Conservation (phyloP, 1,140 invertebrate genomes). For the Tetramorium parvispinum region DNA sequence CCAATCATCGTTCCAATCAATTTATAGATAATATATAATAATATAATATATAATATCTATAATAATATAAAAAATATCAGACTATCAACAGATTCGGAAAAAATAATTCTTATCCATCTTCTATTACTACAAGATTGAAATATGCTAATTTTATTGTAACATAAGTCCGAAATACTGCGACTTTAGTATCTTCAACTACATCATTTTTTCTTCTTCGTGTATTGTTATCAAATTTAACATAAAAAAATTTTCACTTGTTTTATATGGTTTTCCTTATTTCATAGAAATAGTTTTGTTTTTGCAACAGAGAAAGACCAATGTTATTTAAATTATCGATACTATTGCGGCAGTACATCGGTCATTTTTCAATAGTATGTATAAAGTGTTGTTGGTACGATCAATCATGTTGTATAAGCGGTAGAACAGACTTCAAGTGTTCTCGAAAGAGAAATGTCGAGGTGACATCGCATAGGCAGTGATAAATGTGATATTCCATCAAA, state of each 20-base stretch:
- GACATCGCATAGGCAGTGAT: constrained; percentile 76
- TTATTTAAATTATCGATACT: constrained; percentile 14
- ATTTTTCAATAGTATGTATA: background rate
- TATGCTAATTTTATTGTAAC: background rate
- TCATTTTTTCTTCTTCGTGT: background rate
- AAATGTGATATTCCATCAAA: constrained; percentile 60
- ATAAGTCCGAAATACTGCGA: constrained; percentile 30
- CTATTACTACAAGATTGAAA: background rate
- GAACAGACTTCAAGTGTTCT: constrained; percentile 44
- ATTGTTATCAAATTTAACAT: background rate
- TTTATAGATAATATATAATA: background rate
- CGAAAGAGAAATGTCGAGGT: constrained; percentile 53
- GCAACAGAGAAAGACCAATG: background rate
- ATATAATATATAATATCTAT: too few species aligned
- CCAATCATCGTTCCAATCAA: background rate
- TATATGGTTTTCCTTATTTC: background rate
- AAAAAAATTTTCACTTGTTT: background rate
- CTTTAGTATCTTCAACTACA: constrained; percentile 25
- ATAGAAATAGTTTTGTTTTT: constrained; percentile 6
- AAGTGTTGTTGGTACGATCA: constrained; percentile 28
- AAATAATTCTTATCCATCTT: constrained; percentile 1
- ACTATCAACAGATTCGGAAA: background rate
- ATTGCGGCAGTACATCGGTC: constrained; percentile 18
- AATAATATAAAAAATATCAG: constrained; percentile 12
- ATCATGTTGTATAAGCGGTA: constrained; percentile 31